These are phyloP conservation scores for Trematomus bernacchii DNA, from an alignment of 2,797 vertebrate genomes.

Conservation along the genomic window DNA sequence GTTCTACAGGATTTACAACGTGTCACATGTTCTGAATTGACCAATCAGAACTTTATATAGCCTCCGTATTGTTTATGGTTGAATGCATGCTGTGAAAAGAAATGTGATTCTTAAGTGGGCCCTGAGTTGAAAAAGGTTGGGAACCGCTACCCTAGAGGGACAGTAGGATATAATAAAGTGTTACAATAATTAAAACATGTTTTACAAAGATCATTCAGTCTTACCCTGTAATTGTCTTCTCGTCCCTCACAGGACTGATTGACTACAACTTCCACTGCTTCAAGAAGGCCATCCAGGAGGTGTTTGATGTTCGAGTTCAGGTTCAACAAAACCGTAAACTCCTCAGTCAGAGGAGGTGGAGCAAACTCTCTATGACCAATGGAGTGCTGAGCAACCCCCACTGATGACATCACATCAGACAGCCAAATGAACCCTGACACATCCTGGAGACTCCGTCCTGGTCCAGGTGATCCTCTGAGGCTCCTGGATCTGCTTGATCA, in stretches of 20 bases:
- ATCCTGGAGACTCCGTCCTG: neutral
- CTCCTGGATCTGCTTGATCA: too few species aligned
- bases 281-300: constrained; percentile 96
- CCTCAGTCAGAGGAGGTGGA: constrained; percentile 89
- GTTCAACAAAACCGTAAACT: constrained; percentile 91
- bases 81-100: too few species aligned
- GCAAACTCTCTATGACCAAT: constrained; percentile 86
- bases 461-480: neutral
- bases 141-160: too few species aligned
- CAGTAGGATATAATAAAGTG: too few species aligned
- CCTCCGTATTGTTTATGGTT: too few species aligned
- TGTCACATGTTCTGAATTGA: too few species aligned
- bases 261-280: constrained; percentile 99
- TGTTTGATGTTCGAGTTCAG: constrained; percentile 94
- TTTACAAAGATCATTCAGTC: neutral
- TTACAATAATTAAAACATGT: too few species aligned
- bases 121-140: too few species aligned
- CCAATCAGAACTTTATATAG: too few species aligned
- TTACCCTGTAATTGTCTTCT: neutral
- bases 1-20: too few species aligned
- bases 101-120: too few species aligned
- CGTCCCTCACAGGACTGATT: constrained; percentile 87
- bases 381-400: constrained; percentile 80
- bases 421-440: neutral
- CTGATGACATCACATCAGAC: constrained; percentile 38